Conservation (phyloP, 1,140 invertebrate species). For the Augochlora pura region DNA sequence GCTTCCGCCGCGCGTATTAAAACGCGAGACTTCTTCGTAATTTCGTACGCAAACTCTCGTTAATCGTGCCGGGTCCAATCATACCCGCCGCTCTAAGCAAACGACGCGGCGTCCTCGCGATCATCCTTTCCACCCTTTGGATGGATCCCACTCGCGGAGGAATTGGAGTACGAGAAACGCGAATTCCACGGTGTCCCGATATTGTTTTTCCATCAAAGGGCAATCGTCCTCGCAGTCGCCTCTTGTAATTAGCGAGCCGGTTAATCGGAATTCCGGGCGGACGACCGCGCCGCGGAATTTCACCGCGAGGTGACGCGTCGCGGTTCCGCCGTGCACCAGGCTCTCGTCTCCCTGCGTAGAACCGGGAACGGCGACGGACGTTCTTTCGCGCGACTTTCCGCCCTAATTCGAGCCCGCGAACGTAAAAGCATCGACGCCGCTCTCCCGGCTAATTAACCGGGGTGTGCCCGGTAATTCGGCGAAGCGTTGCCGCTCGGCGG, state of each 20-base stretch:
- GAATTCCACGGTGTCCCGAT: background rate
- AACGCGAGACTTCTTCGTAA: no score
- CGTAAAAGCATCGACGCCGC: background rate
- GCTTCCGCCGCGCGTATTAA: no score
- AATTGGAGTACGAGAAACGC: background rate
- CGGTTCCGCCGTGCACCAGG: no score
- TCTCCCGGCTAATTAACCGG: constrained; percentile 24
- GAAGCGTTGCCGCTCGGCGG: background rate
- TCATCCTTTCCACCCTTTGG: background rate
- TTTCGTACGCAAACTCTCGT: no score
- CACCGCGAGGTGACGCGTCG: no score
- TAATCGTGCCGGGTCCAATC: no score
- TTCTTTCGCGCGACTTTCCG: constrained; percentile 25
- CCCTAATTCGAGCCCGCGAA: background rate
- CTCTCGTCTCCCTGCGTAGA: background rate
- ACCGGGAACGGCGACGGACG: background rate
- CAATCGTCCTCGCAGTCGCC: background rate
- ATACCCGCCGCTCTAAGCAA: no score
- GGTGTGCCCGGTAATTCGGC: constrained; percentile 4
- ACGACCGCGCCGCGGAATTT: background rate
- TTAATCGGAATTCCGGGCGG: background rate
- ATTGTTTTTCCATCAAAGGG: background rate
- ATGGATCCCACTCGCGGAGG: no score
- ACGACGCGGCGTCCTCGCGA: no score
- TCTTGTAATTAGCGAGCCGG: background rate